A percentile compares a stretch with the other conserved stretches of the same genome.
These are phyloP conservation scores for Panurus biarmicus DNA, from an alignment of 2,113 vertebrate genomes.

Conservation along the genomic window DNA sequence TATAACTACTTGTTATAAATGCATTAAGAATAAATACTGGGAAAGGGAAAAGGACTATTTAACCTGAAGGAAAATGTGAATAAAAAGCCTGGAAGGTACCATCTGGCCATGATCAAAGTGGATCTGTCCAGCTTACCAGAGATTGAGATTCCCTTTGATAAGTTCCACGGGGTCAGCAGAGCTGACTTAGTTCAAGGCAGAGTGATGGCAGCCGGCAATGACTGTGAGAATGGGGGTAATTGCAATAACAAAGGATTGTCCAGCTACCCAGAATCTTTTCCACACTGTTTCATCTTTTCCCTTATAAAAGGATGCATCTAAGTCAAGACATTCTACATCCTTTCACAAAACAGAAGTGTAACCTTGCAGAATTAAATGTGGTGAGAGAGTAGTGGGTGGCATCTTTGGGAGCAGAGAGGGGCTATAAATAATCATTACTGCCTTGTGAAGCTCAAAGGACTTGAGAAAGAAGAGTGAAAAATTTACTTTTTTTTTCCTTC, in stretches of 20 bases:
- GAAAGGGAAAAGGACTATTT: not conserved
- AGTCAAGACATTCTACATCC: not conserved
- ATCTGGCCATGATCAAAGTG: not conserved
- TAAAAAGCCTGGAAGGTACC: not conserved
- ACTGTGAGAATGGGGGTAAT: not conserved
- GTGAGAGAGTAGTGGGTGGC: not conserved
- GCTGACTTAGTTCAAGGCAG: not conserved
- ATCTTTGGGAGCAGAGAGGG: not conserved
- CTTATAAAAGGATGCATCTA: not conserved
- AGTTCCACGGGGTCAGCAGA: not conserved
- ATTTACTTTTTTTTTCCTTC: not conserved
- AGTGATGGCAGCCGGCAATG: not conserved
- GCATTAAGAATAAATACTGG: constrained; percentile 8
- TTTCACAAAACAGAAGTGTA: not conserved
- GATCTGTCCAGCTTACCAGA: not conserved
- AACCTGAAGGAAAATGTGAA: not conserved
- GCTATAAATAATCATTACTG: not conserved
- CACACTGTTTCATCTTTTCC: not conserved
- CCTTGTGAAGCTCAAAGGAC: not conserved
- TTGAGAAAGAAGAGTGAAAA: not conserved
- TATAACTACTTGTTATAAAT: constrained; percentile 11
- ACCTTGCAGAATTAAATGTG: not conserved
- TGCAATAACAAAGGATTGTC: not conserved
- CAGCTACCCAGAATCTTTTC: not conserved
- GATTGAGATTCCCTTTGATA: not conserved